These are phyloP conservation scores for Arnoldichthys spilopterus DNA, from an alignment of 2,797 vertebrate species.

Conservation along the genomic window DNA sequence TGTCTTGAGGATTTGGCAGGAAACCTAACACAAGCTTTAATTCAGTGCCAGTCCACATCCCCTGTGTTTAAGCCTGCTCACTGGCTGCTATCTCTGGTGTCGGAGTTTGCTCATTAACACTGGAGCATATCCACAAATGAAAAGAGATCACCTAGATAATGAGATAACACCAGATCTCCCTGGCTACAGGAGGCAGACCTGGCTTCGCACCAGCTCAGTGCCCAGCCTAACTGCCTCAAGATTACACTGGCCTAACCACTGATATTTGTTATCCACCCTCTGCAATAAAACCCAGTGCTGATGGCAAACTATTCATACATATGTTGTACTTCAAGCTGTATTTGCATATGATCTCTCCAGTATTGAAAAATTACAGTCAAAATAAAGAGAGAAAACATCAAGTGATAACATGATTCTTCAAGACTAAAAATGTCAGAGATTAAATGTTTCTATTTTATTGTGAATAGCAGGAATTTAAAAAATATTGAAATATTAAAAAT, in stretches of 20 bases:
- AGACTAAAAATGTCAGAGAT: no score
- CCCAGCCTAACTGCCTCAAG: not conserved
- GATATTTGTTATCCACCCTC: constrained; percentile 10
- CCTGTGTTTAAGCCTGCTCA: constrained; percentile 25
- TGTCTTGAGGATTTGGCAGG: not conserved
- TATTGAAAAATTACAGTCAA: not conserved
- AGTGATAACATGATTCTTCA: no score
- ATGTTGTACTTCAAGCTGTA: not conserved
- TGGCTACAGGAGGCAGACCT: constrained; percentile 21
- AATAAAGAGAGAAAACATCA: not conserved
- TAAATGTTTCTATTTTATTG: not conserved
- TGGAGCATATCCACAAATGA: constrained; percentile 11
- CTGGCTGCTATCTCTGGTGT: constrained; percentile 27
- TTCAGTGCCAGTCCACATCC: constrained; percentile 19
- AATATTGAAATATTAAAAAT: no score
- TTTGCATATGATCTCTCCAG: not conserved
- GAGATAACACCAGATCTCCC: constrained; percentile 30
- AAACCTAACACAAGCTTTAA: constrained; percentile 21
- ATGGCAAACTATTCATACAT: not conserved
- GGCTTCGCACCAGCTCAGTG: constrained; percentile 24
- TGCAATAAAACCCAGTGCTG: not conserved
- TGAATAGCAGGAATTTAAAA: not conserved
- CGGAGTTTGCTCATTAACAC: constrained; percentile 37
- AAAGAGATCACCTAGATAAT: constrained; percentile 43
- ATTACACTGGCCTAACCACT: constrained; percentile 20